Evolutionary conservation across 2,888 invertebrate genomes (phyloP).

Genomic region (Megalurothrips usitatus): DNA sequence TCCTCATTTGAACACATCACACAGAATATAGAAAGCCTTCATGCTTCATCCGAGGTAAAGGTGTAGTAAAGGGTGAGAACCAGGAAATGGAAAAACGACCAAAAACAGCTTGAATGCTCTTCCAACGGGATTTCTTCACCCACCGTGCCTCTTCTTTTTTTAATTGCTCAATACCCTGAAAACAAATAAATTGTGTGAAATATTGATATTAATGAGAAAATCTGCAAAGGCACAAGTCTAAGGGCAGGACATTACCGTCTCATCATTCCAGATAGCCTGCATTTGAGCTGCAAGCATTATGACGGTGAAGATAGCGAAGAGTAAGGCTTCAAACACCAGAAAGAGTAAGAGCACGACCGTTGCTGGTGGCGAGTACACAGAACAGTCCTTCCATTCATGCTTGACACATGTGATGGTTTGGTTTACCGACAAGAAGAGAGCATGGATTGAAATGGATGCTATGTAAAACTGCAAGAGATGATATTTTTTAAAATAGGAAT

Average conservation of each 20-base stretch:
- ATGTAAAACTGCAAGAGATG: constrained; percentile 82
- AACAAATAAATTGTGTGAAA: constrained; percentile 37
- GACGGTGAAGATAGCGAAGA: constrained; percentile 95
- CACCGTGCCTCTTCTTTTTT: constrained; percentile 93
- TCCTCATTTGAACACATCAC: constrained; percentile 48
- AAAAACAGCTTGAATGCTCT: constrained; percentile 94
- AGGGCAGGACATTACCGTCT: constrained; percentile 63
- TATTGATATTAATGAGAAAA: not conserved
- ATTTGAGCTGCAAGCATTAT: constrained; percentile 97
- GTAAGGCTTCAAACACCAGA: constrained; percentile 86
- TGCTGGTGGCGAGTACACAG: constrained; percentile 88
- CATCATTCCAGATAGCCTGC: constrained; percentile 96
- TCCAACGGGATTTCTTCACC: constrained; percentile 89
- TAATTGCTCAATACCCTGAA: constrained; percentile 90
- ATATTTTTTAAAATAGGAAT: constrained; percentile 30
- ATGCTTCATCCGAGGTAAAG: constrained; percentile 69
- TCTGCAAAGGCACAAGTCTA: not conserved
- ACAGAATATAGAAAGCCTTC: constrained; percentile 82
- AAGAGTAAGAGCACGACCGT: constrained; percentile 90
- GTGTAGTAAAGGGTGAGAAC: constrained; percentile 91
- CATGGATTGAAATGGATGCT: constrained; percentile 91
- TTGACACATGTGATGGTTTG: constrained; percentile 92
- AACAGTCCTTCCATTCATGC: constrained; percentile 93
- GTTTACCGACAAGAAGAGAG: constrained; percentile 83
- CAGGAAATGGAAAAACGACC: constrained; percentile 91